A percentile compares a stretch with the other conserved stretches of the same genome.
Conservation (phyloP, 2,888 invertebrate genomes). For the Lithosia quadra region DNA sequence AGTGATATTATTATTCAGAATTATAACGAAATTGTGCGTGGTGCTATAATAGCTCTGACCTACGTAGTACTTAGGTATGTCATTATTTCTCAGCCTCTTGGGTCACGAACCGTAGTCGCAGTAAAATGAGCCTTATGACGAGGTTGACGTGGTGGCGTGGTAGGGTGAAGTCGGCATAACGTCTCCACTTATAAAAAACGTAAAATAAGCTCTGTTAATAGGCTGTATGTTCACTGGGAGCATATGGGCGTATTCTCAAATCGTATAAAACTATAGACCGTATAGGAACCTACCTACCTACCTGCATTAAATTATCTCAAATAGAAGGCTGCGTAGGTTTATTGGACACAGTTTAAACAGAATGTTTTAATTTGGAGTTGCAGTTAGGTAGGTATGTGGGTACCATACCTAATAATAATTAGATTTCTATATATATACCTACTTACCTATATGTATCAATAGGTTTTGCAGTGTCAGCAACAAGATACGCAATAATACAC, state of each 20-base stretch:
- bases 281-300: background rate
- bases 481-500: too few species aligned
- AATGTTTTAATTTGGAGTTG: too few species aligned
- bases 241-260: too few species aligned
- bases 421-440: too few species aligned
- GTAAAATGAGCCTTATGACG: background rate
- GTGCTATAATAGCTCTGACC: background rate
- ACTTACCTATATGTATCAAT: too few species aligned
- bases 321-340: background rate
- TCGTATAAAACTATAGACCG: background rate
- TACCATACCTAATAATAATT: too few species aligned
- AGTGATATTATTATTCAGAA: slow-evolving; percentile 1
- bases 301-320: background rate
- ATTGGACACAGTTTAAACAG: too few species aligned
- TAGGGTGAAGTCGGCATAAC: background rate
- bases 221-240: background rate
- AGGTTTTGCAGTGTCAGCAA: too few species aligned
- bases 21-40: slow-evolving; percentile 6
- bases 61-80: slow-evolving; percentile 7
- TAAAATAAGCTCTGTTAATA: background rate
- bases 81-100: slow-evolving; percentile 10
- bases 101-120: background rate
- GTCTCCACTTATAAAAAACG: background rate
- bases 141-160: background rate
- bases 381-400: too few species aligned